Base-by-base conservation (phyloP, 1,140 invertebrate genomes). In the Eufriesea mexicana region DNA sequence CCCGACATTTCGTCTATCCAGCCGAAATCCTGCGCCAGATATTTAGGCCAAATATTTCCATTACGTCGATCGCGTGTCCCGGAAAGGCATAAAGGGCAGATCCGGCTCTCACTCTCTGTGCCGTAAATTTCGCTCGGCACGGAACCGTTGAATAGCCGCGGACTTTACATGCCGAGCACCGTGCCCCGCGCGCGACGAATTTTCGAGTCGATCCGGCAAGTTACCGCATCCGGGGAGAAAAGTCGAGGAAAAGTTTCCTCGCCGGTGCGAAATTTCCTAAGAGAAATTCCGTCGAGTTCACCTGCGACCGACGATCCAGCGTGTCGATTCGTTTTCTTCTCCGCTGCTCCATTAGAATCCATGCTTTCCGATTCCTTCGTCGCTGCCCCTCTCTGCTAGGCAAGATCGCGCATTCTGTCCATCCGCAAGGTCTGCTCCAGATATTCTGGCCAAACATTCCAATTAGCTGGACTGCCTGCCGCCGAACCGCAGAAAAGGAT, bases 391-490 rank as follows among this genome's bases (percentile, higher is more conserved):
- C 35, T 35, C 35, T 35, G 72, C 57, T 79, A 18, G 28, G 42
- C 78, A 74, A 51, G 79, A 55, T 47, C n/a, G 54, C 71, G 55
- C 86, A 76, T 87, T 85, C 83, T 71, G 72, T 64, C 78, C 54
- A 83, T 84, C 80, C 80, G 80, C 76, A 81, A 62, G 79, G 79
- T 74, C 76, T 83, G 89, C 73, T 86, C 89, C 83, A 90, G 78
- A 90, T 90, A 89, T 84, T 76, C 82, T 61, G 71, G 82, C 86
- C 84, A 86, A 90, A 90, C 88, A 89, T 89, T 89, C 82, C 89
- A 90, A 90, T 90, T 90, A 90, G 84, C 81, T 64, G 72, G 59
- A 70, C 80, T 70, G 25, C 59, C 78, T 49, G 79, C 86, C 78
- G 59, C 55, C 54, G 86, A 49, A 88, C 86, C 86, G 80, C 83